Percentiles rank a stretch among this genome's conserved stretches.
Conservation (phyloP, 1,140 invertebrate genomes). For the Drosophila pseudoananassae region DNA sequence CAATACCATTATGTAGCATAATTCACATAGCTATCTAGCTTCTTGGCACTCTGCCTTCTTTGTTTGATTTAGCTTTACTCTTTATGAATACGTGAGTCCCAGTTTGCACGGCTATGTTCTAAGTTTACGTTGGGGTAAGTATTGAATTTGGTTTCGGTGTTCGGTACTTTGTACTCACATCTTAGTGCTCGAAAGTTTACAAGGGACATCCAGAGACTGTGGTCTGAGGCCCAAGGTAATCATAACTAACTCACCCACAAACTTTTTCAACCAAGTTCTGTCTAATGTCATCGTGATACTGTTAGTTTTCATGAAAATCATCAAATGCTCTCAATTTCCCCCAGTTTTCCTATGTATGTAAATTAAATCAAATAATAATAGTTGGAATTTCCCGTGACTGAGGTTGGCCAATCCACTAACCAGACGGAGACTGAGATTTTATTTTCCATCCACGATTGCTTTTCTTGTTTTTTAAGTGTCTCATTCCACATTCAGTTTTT, state of each 20-base stretch:
- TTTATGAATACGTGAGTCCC: conserved; percentile 10
- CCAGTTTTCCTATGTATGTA: conserved; percentile 16
- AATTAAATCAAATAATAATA: conserved; percentile 4
- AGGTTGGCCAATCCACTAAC: neutral
- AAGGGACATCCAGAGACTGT: conserved; percentile 8
- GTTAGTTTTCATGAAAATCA: conserved; percentile 70
- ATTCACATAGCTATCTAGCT: conserved; percentile 28
- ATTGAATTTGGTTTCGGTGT: conserved; percentile 43
- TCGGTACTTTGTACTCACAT: neutral
- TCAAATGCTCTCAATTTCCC: conserved; percentile 64
- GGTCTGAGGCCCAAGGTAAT: conserved; percentile 40
- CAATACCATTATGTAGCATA: conserved; percentile 45
- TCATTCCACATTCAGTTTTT: conserved; percentile 33
- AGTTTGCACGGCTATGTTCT: conserved; percentile 40
- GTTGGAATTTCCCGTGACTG: conserved; percentile 4
- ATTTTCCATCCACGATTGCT: conserved; percentile 51
- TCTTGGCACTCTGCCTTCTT: conserved; percentile 19
- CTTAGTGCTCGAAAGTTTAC: neutral
- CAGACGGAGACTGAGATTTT: conserved; percentile 17
- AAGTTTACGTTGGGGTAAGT: conserved; percentile 60
- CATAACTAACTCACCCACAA: conserved; percentile 44
- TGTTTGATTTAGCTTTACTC: conserved; percentile 17
- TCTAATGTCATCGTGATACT: conserved; percentile 15
- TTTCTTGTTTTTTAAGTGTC: conserved; percentile 59
- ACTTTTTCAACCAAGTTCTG: conserved; percentile 32